These are phyloP conservation scores for Tetramorium alpestre DNA, from an alignment of 1,140 invertebrate species.

Conservation along the genomic window DNA sequence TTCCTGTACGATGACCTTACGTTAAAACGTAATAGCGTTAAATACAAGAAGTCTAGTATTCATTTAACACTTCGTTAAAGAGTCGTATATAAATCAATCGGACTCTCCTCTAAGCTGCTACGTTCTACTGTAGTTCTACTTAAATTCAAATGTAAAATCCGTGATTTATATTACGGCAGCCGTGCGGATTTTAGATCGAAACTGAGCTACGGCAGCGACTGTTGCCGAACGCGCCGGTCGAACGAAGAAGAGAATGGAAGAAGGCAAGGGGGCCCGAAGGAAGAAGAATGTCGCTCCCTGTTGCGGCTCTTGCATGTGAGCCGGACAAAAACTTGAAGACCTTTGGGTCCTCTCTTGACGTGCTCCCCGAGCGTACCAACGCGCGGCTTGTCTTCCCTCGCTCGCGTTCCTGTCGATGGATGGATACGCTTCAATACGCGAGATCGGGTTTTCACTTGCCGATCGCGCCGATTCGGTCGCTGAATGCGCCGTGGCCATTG, in stretches of 20 bases:
- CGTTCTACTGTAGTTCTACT: background rate
- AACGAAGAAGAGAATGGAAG: conserved; percentile 44
- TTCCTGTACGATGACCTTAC: background rate
- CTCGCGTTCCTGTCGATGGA: conserved; percentile 2
- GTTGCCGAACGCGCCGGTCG: conserved; percentile 23
- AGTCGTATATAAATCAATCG: background rate
- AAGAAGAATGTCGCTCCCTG: conserved; percentile 59
- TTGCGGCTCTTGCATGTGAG: conserved; percentile 45
- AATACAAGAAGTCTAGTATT: background rate
- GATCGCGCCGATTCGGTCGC: background rate
- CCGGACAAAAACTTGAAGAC: conserved; percentile 57
- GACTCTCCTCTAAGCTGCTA: background rate
- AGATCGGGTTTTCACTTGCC: conserved; percentile 13
- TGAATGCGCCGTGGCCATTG: background rate
- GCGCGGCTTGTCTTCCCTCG: conserved; percentile 29
- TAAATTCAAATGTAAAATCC: background rate
- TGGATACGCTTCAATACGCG: conserved; percentile 10
- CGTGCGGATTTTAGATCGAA: conserved; percentile 23
- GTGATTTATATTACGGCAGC: conserved; percentile 8
- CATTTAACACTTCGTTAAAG: background rate
- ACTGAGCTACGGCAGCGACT: background rate
- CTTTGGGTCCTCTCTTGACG: conserved; percentile 49
- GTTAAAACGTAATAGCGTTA: background rate
- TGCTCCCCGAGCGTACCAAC: conserved; percentile 21
- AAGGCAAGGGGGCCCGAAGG: conserved; percentile 16